Evolutionary conservation across 2,888 invertebrate genomes (phyloP).

Genomic region (Chrysolina haemoptera): DNA sequence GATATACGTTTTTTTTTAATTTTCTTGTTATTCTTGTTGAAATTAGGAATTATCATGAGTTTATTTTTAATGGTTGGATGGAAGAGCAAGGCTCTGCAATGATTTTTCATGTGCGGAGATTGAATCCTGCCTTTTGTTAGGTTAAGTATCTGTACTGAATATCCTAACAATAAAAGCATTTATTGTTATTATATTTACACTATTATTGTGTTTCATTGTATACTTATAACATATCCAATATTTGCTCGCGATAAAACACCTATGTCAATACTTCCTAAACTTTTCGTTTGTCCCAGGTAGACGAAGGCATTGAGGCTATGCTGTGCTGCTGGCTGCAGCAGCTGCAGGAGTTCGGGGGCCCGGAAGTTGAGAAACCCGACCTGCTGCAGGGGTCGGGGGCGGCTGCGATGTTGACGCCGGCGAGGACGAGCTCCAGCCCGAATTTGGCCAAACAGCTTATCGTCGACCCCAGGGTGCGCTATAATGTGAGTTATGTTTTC

Average conservation of each 20-base stretch:
- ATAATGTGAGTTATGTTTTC: slow-evolving; percentile 78
- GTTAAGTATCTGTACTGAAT: too few species aligned
- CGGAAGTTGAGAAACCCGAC: slow-evolving; percentile 89
- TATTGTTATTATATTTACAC: too few species aligned
- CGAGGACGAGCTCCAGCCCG: slow-evolving; percentile 70
- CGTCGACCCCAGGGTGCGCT: slow-evolving; percentile 84
- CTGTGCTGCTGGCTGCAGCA: slow-evolving; percentile 89
- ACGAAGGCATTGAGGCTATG: slow-evolving; percentile 90
- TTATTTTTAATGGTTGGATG: too few species aligned
- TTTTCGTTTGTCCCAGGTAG: slow-evolving; percentile 72
- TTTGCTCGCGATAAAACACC: too few species aligned
- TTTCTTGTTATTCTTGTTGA: too few species aligned
- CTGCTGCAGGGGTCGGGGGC: slow-evolving; percentile 81
- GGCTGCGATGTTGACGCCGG: slow-evolving; percentile 75
- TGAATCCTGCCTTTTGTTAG: too few species aligned
- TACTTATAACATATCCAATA: background rate
- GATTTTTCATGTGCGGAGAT: too few species aligned
- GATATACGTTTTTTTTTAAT: too few species aligned
- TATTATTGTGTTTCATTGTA: too few species aligned
- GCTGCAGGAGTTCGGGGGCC: slow-evolving; percentile 86
- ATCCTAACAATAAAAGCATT: too few species aligned
- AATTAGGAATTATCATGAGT: too few species aligned
- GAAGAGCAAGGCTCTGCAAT: too few species aligned
- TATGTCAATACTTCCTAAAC: background rate
- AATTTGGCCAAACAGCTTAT: slow-evolving; percentile 74